Evolutionary conservation across 1,140 invertebrate genomes (phyloP).

Genomic region (Ctenoplectra terminalis): DNA sequence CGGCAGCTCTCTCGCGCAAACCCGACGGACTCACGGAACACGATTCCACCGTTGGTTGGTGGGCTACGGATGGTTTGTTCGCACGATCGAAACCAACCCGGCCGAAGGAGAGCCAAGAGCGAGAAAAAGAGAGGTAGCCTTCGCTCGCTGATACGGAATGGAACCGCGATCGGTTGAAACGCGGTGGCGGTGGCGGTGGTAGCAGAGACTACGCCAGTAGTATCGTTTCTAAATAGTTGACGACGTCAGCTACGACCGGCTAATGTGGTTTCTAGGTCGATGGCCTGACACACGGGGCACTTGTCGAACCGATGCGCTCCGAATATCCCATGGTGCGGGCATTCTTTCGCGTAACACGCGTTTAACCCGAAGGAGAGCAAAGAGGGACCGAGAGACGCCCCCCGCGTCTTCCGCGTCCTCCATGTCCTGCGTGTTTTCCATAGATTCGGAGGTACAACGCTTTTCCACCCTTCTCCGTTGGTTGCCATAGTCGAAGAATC

Average conservation of each 20-base stretch:
- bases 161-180: slow-evolving; percentile 58
- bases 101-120: slow-evolving; percentile 58
- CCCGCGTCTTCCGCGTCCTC: too few species aligned
- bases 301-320: slow-evolving; percentile 26
- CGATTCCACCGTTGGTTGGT: slow-evolving; percentile 70
- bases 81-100: slow-evolving; percentile 70
- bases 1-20: slow-evolving; percentile 65
- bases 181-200: not conserved
- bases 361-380: too few species aligned
- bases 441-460: not conserved
- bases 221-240: slow-evolving; percentile 64
- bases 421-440: too few species aligned
- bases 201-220: slow-evolving; percentile 10
- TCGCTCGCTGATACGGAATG: slow-evolving; percentile 57
- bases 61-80: slow-evolving; percentile 71
- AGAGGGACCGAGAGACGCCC: too few species aligned
- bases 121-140: slow-evolving; percentile 21
- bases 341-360: not conserved
- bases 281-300: slow-evolving; percentile 19
- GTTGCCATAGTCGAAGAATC: not conserved
- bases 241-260: slow-evolving; percentile 33
- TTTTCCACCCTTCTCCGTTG: not conserved
- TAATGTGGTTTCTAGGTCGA: slow-evolving; percentile 63
- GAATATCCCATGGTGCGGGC: not conserved
- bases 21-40: slow-evolving; percentile 71